Percentiles rank a stretch among this genome's conserved stretches.
phyloP scores from a whole-genome alignment of 2,113 vertebrate species.

The Etheostoma cragini region DNA sequence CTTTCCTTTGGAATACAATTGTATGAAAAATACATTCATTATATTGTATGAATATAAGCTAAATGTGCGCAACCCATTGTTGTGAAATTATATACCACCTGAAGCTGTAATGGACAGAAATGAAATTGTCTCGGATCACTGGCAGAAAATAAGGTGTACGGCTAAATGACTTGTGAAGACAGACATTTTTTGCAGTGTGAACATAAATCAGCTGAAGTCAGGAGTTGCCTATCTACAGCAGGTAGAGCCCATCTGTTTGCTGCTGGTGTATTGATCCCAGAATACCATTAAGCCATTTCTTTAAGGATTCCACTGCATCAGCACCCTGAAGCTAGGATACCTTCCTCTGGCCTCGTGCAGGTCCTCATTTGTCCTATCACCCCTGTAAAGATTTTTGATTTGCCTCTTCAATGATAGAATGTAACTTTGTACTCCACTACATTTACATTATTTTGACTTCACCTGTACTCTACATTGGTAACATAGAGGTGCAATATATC shows the following conservation, averaged over 20 bases:
- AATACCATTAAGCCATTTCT: constrained; percentile 73
- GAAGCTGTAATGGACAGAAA: constrained; percentile 1
- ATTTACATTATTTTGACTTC: neutral
- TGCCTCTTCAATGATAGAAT: constrained; percentile 1
- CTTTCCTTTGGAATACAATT: no score
- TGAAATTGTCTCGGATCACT: neutral
- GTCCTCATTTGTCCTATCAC: constrained; percentile 12
- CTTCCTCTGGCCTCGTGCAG: constrained; percentile 24
- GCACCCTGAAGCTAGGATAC: constrained; percentile 46
- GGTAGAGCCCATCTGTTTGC: constrained; percentile 67
- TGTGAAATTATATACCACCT: neutral
- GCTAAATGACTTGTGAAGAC: constrained; percentile 22
- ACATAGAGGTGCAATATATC: neutral
- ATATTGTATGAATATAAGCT: no score
- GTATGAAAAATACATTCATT: no score
- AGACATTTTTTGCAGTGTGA: constrained; percentile 21
- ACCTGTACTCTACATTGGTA: neutral
- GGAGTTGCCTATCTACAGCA: constrained; percentile 57
- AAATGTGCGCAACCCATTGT: no score
- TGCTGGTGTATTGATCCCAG: constrained; percentile 64
- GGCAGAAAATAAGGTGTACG: constrained; percentile 14
- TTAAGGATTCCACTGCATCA: constrained; percentile 72
- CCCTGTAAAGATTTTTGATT: constrained; percentile 35
- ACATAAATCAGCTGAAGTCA: constrained; percentile 57
- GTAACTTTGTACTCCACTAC: neutral